phyloP scores from a whole-genome alignment of 2,113 vertebrate species.

The Muntiacus reevesi region DNA sequence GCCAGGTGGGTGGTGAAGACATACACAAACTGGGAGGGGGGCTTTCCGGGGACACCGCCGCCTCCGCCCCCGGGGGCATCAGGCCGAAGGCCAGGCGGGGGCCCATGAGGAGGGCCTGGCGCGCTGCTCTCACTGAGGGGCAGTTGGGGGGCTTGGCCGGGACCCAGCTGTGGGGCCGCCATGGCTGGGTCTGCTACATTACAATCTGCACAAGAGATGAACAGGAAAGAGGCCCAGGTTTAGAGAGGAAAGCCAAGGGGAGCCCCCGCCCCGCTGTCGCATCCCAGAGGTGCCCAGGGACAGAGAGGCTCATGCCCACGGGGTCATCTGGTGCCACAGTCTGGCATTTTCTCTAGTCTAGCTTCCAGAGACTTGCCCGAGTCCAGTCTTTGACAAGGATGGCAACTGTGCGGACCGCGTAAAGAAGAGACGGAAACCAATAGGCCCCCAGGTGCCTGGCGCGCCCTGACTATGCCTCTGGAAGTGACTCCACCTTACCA shows the following conservation, averaged over 20 bases:
- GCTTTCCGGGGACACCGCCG: slow-evolving; percentile 76
- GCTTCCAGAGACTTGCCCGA: neutral
- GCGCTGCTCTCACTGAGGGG: slow-evolving; percentile 81
- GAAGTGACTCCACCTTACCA: neutral
- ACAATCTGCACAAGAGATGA: slow-evolving; percentile 74
- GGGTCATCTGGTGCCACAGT: neutral
- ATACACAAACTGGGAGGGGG: slow-evolving; percentile 91
- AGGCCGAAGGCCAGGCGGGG: slow-evolving; percentile 78
- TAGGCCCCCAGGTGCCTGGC: neutral
- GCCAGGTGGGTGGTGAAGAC: slow-evolving; percentile 97
- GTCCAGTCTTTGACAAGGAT: neutral
- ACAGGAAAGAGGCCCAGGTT: too few relatives aligned
- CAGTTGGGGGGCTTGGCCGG: slow-evolving; percentile 85
- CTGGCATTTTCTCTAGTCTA: neutral
- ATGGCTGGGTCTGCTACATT: slow-evolving; percentile 89
- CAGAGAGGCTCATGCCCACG: neutral
- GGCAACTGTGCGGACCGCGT: neutral
- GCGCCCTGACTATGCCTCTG: fast-evolving
- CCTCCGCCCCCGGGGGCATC: slow-evolving; percentile 77
- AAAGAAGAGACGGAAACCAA: neutral
- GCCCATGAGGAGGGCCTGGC: slow-evolving; percentile 77
- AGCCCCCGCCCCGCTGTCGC: too few relatives aligned
- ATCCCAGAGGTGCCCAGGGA: neutral
- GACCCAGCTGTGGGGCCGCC: slow-evolving; percentile 85
- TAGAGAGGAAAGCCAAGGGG: neutral